Conservation (phyloP, 2,113 vertebrate species). For the Pelodiscus sinensis region DNA sequence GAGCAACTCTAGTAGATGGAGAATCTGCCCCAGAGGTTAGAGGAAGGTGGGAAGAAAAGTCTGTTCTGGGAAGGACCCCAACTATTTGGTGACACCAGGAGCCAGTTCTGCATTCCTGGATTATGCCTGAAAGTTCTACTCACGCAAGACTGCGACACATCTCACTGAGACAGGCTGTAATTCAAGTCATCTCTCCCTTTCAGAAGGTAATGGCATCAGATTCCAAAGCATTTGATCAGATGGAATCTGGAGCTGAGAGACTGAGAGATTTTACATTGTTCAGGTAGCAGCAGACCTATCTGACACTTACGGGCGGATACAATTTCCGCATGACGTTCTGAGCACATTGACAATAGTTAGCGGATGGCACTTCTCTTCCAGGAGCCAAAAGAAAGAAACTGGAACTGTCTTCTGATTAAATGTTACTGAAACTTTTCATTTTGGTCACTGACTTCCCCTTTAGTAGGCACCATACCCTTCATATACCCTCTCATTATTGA, state of each 20-base stretch:
- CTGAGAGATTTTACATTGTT: conserved; percentile 58
- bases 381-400: conserved; percentile 25
- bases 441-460: conserved; percentile 35
- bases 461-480: conserved; percentile 43
- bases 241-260: conserved; percentile 47
- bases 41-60: not conserved
- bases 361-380: conserved; percentile 21
- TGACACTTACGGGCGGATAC: conserved; percentile 42
- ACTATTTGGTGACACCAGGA: conserved; percentile 1
- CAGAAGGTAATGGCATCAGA: conserved; percentile 40
- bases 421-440: not conserved
- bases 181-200: conserved; percentile 54
- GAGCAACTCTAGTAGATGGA: not conserved
- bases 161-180: conserved; percentile 51
- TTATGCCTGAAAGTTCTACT: conserved; percentile 18
- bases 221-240: conserved; percentile 49
- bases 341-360: conserved; percentile 46
- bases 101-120: not conserved
- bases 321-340: conserved; percentile 44
- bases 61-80: not conserved
- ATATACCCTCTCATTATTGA: conserved; percentile 47
- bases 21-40: not conserved
- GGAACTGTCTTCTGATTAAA: conserved; percentile 48
- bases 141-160: conserved; percentile 24
- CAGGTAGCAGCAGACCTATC: conserved; percentile 54